phyloP scores from a whole-genome alignment of 1,140 invertebrate species.

The Tetragnatha versicolor region DNA sequence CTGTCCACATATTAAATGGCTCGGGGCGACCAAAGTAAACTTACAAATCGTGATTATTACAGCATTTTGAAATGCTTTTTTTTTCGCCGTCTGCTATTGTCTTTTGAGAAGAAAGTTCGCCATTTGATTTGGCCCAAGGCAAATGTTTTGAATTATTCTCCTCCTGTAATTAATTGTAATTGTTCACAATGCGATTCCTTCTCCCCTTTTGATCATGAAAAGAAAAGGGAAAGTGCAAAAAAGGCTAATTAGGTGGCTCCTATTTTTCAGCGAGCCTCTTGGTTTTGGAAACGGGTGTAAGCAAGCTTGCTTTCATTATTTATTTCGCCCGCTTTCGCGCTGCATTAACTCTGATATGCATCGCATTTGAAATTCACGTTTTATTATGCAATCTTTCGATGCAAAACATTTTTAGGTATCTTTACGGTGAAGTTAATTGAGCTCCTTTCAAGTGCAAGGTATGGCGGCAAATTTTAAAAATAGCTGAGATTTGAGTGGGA shows the following conservation, averaged over 20 bases:
- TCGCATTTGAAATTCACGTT: too few relatives aligned
- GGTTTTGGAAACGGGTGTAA: conserved; percentile 17
- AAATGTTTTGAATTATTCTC: conserved; percentile 53
- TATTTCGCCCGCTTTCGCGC: conserved; percentile 32
- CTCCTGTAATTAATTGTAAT: conserved; percentile 53
- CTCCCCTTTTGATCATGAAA: conserved; percentile 43
- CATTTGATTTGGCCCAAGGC: conserved; percentile 50
- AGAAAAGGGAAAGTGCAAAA: conserved; percentile 17
- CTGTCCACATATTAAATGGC: conserved; percentile 28
- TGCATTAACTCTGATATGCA: neutral
- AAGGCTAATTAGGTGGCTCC: conserved; percentile 42
- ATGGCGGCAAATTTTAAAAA: too few relatives aligned
- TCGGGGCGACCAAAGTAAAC: conserved; percentile 27
- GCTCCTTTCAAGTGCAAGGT: too few relatives aligned
- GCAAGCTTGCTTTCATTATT: conserved; percentile 29
- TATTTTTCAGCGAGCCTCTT: conserved; percentile 41
- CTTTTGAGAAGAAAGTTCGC: conserved; percentile 45
- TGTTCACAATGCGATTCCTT: conserved; percentile 50
- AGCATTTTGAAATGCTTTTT: conserved; percentile 35
- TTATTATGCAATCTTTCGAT: too few relatives aligned
- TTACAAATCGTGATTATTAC: conserved; percentile 51
- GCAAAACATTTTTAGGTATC: too few relatives aligned
- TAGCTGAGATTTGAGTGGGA: too few relatives aligned
- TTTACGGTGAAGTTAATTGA: too few relatives aligned
- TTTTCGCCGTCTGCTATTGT: conserved; percentile 24